Conservation (phyloP, 2,113 vertebrate genomes). For the Actenoides hombroni region DNA sequence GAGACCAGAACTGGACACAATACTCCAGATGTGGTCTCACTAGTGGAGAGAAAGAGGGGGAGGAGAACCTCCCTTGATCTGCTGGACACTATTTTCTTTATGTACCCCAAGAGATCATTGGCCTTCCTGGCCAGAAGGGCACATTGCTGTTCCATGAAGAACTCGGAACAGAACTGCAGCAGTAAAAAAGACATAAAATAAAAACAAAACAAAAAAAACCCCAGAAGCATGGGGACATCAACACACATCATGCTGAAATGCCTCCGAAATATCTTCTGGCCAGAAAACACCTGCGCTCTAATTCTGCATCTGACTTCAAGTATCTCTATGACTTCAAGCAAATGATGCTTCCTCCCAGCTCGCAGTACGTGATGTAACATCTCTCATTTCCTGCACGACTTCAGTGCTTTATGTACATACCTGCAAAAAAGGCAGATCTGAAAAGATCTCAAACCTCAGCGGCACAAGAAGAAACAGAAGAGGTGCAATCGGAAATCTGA, state of each 20-base stretch:
- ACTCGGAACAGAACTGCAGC: not conserved
- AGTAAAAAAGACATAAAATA: not conserved
- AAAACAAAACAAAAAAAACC: no score
- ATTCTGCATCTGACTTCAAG: not conserved
- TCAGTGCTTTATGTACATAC: not conserved
- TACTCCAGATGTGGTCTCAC: no score
- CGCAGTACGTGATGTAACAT: accelerated
- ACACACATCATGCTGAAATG: not conserved
- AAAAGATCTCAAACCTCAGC: not conserved
- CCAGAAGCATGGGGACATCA: not conserved
- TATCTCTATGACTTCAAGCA: not conserved
- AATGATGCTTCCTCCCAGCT: not conserved
- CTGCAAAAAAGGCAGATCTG: no score
- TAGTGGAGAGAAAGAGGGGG: no score
- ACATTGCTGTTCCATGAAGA: no score
- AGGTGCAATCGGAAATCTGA: not conserved
- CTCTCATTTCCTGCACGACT: not conserved
- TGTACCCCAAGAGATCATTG: no score
- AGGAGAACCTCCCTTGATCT: no score
- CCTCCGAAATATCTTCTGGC: not conserved
- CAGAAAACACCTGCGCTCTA: not conserved
- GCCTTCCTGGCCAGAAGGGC: no score
- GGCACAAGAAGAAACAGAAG: not conserved
- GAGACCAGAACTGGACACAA: no score
- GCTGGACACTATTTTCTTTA: no score